Percentiles rank a stretch among this genome's conserved stretches.
Conservation (phyloP, 2,113 vertebrate genomes). For the Calonectris borealis region DNA sequence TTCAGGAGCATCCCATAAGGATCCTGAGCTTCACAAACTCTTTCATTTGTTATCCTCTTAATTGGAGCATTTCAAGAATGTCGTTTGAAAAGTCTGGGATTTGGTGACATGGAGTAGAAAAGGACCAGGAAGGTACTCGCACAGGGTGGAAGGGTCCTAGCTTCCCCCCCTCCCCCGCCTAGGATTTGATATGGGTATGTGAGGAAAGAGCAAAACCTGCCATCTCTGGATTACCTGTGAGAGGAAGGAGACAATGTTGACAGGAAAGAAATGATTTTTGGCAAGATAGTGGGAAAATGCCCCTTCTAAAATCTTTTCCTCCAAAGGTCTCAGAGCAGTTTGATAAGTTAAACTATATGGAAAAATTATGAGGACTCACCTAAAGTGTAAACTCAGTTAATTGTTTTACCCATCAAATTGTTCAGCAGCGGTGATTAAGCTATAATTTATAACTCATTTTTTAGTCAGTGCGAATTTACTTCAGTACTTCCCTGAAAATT, state of each 20-base stretch:
- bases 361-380: neutral
- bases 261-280: neutral
- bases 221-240: neutral
- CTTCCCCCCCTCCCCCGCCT: fast-evolving
- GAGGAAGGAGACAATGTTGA: neutral
- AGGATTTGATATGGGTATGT: neutral
- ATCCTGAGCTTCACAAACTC: neutral
- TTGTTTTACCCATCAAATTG: constrained; percentile 45
- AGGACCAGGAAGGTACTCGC: neutral
- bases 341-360: neutral
- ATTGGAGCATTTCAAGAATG: neutral
- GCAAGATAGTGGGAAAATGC: neutral
- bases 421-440: constrained; percentile 6
- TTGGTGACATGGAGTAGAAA: neutral
- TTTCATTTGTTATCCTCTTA: neutral
- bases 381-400: constrained; percentile 45
- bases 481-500: constrained; percentile 36
- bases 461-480: constrained; percentile 41
- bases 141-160: neutral
- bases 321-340: neutral
- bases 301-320: neutral
- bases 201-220: neutral
- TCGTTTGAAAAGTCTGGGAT: neutral
- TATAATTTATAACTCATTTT: constrained; percentile 41
- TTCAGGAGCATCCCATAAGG: constrained; percentile 24